Evolutionary conservation across 2,888 invertebrate species (phyloP).

Genomic region (Scaptomyza tumidula): DNA sequence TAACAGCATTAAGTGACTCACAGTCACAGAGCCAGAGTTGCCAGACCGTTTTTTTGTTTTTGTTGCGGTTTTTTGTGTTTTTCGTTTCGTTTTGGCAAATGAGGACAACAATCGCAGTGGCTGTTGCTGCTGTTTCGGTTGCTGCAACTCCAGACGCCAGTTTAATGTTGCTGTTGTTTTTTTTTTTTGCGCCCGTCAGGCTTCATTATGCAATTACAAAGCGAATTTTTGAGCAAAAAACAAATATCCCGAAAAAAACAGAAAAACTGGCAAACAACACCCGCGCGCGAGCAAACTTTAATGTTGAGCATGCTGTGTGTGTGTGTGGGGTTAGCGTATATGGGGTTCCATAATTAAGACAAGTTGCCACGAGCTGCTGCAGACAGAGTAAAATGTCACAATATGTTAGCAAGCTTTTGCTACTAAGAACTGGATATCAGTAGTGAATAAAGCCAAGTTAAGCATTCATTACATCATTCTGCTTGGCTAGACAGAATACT

Average conservation of each 20-base stretch:
- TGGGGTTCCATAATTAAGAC: slow-evolving; percentile 41
- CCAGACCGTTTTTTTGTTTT: slow-evolving; percentile 22
- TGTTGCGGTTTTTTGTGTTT: neutral
- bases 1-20: slow-evolving; percentile 48
- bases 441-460: slow-evolving; percentile 8
- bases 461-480: slow-evolving; percentile 59
- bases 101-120: slow-evolving; percentile 50
- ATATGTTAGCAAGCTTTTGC: neutral
- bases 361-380: slow-evolving; percentile 21
- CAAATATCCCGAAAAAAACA: slow-evolving; percentile 14
- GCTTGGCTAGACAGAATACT: slow-evolving; percentile 45
- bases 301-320: slow-evolving; percentile 9
- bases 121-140: slow-evolving; percentile 32
- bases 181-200: slow-evolving; percentile 34
- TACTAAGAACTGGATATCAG: slow-evolving; percentile 29
- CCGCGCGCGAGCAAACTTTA: slow-evolving; percentile 13
- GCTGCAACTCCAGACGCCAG: slow-evolving; percentile 46
- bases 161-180: slow-evolving; percentile 6
- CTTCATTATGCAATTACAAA: slow-evolving; percentile 75
- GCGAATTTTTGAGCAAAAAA: slow-evolving; percentile 35
- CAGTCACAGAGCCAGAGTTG: slow-evolving; percentile 28
- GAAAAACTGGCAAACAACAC: slow-evolving; percentile 11
- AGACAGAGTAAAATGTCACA: neutral
- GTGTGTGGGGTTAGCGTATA: slow-evolving; percentile 10
- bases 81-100: slow-evolving; percentile 34